Evolutionary conservation across 1,140 invertebrate genomes (phyloP).

Genomic region (Vanessa atalanta): DNA sequence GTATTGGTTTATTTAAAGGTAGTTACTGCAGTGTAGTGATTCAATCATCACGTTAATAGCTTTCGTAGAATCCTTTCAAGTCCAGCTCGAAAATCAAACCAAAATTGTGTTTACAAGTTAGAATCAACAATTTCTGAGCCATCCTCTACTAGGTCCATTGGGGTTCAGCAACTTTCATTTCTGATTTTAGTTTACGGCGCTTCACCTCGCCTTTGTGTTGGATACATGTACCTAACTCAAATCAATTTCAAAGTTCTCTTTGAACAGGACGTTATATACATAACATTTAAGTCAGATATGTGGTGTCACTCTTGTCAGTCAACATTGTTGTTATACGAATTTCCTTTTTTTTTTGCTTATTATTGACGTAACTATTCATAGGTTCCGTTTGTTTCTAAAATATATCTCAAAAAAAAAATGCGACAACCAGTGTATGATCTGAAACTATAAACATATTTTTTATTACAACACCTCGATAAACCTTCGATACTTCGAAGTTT

Average conservation of each 20-base stretch:
- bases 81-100: background rate
- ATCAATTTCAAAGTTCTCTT: background rate
- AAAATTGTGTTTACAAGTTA: constrained; percentile 13
- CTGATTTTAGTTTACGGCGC: background rate
- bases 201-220: constrained; percentile 3
- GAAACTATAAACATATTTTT: too few species aligned
- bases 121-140: constrained; percentile 16
- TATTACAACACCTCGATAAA: too few species aligned
- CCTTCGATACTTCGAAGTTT: too few species aligned
- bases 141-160: constrained; percentile 10
- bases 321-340: too few species aligned
- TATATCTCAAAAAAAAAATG: too few species aligned
- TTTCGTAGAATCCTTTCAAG: background rate
- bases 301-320: background rate
- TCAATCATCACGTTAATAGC: background rate
- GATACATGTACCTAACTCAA: background rate
- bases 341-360: too few species aligned
- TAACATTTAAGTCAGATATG: background rate
- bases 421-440: too few species aligned
- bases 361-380: too few species aligned
- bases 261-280: background rate
- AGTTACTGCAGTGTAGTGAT: too few species aligned
- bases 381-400: too few species aligned
- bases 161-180: constrained; percentile 4
- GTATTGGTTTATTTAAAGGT: too few species aligned